phyloP scores from a whole-genome alignment of 2,797 vertebrate genomes.

The Graptemys geographica region DNA sequence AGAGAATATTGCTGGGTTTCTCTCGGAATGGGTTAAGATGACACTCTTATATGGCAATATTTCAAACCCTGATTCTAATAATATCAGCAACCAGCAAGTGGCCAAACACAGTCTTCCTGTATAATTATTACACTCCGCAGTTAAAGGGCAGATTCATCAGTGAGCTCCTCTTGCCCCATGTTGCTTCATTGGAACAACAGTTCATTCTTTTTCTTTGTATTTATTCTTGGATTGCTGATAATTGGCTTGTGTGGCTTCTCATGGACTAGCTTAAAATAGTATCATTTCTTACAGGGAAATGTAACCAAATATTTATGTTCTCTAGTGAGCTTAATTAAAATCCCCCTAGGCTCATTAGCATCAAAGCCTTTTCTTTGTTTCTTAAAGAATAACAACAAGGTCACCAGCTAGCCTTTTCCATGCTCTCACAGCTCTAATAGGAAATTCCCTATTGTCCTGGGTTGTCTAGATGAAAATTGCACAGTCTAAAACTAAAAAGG shows the following conservation, averaged over 20 bases:
- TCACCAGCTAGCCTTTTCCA: not conserved
- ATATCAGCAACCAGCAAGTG: not conserved
- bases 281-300: not conserved
- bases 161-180: not conserved
- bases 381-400: not conserved
- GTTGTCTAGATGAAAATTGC: not conserved
- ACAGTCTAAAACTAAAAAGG: not conserved
- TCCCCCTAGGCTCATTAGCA: not conserved
- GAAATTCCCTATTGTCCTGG: not conserved
- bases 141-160: not conserved
- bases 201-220: not conserved
- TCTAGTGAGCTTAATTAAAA: not conserved
- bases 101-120: fast-evolving
- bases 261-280: not conserved
- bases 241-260: not conserved
- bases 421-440: not conserved
- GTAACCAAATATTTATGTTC: not conserved
- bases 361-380: not conserved
- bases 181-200: not conserved
- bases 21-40: not conserved
- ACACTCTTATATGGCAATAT: not conserved
- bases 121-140: fast-evolving
- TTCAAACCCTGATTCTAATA: not conserved
- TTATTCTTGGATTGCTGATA: not conserved
- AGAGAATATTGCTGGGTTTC: not conserved